A percentile compares a stretch with the other conserved stretches of the same genome.
These are phyloP conservation scores for Benthochromis sp. DNA, from an alignment of 2,113 vertebrate species.

Conservation along the genomic window DNA sequence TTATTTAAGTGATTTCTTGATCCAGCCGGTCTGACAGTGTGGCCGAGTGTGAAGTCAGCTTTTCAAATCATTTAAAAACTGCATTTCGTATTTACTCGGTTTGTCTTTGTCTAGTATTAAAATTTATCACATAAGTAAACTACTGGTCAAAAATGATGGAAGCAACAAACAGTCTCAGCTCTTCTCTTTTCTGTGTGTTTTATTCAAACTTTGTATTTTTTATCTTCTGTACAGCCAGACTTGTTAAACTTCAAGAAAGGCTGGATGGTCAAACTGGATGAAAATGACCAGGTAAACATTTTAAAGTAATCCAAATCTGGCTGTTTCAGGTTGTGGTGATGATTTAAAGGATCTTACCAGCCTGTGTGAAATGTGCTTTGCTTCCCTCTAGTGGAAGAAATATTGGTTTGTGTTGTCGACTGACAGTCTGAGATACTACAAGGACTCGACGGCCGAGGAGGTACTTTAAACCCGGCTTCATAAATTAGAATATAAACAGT, in stretches of 20 bases:
- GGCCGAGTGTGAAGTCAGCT: neutral
- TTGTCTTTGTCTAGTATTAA: neutral
- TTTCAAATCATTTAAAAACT: neutral
- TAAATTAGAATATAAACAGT: neutral
- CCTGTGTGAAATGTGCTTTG: neutral
- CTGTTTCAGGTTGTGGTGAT: fast-evolving
- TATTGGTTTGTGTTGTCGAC: conserved; percentile 68
- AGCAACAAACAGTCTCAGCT: neutral
- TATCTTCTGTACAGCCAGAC: conserved; percentile 54
- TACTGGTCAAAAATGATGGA: neutral
- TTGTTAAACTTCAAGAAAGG: conserved; percentile 72
- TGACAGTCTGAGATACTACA: conserved; percentile 64
- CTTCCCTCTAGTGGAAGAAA: conserved; percentile 66
- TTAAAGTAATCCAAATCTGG: neutral
- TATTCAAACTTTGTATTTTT: neutral
- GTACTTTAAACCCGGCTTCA: neutral
- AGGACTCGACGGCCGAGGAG: conserved; percentile 60
- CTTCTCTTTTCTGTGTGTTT: neutral
- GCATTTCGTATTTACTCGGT: neutral
- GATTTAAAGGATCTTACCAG: neutral
- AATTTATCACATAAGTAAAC: neutral
- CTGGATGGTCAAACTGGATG: conserved; percentile 66
- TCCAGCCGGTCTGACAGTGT: neutral
- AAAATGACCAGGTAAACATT: conserved; percentile 42
- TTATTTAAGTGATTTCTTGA: neutral